phyloP scores from a whole-genome alignment of 2,113 vertebrate species.

The Sylvia atricapilla region DNA sequence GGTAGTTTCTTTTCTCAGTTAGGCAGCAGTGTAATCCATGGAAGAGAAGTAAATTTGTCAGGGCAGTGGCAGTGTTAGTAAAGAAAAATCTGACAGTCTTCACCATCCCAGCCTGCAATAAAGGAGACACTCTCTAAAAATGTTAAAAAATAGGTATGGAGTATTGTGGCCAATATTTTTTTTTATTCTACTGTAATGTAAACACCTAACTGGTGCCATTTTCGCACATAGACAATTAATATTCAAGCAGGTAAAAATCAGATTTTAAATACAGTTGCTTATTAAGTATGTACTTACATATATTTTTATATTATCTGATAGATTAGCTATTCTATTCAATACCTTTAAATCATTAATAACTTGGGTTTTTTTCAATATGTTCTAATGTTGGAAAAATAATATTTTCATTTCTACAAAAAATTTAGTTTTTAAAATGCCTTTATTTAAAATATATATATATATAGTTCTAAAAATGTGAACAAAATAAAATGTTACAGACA shows the following conservation, averaged over 20 bases:
- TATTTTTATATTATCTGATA: neutral
- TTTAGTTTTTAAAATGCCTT: neutral
- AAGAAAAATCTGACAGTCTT: neutral
- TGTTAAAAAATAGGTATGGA: neutral
- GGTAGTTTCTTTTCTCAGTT: neutral
- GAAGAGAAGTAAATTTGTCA: neutral
- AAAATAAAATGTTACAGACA: neutral
- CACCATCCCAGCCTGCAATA: neutral
- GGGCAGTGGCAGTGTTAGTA: neutral
- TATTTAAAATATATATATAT: neutral
- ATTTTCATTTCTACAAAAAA: neutral
- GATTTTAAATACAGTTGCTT: neutral
- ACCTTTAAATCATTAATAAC: neutral
- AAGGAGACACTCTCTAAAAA: neutral
- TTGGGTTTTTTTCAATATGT: neutral
- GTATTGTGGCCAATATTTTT: neutral
- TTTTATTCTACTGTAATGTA: neutral
- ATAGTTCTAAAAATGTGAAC: neutral
- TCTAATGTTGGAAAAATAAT: neutral
- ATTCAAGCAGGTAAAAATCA: neutral
- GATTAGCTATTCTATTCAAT: neutral
- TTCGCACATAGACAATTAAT: neutral
- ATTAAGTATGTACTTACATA: neutral
- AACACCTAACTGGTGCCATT: neutral
- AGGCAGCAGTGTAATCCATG: neutral